Conservation (phyloP, 2,797 vertebrate species). For the Danio tinwini region DNA sequence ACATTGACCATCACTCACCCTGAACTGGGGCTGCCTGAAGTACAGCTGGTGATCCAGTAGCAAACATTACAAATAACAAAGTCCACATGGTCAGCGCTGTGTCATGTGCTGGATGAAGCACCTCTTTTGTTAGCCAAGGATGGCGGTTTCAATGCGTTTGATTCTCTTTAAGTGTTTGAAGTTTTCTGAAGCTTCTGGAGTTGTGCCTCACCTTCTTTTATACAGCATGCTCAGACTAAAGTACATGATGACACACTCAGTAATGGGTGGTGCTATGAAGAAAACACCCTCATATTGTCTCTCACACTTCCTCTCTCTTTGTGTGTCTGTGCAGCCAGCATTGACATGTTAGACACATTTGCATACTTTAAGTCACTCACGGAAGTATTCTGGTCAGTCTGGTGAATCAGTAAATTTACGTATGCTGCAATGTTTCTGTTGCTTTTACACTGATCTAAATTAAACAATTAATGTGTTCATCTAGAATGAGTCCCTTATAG, state of each 20-base stretch:
- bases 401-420: too few relatives aligned
- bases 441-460: background rate
- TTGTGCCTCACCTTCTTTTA: slow-evolving; percentile 49
- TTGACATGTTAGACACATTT: slow-evolving; percentile 25
- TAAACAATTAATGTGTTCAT: background rate
- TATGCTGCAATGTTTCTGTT: background rate
- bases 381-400: background rate
- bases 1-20: slow-evolving; percentile 51
- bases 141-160: slow-evolving; percentile 12
- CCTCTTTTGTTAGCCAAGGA: background rate
- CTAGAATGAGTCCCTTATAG: too few relatives aligned
- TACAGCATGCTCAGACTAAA: slow-evolving; percentile 49
- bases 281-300: slow-evolving; percentile 53
- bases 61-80: slow-evolving; percentile 36
- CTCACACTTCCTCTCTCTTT: slow-evolving; percentile 37
- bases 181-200: slow-evolving; percentile 23
- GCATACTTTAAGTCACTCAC: slow-evolving; percentile 7
- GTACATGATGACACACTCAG: slow-evolving; percentile 44
- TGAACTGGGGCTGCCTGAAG: slow-evolving; percentile 32
- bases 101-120: background rate
- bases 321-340: background rate
- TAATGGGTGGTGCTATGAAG: slow-evolving; percentile 52
- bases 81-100: slow-evolving; percentile 51
- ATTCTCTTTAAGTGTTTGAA: slow-evolving; percentile 34
- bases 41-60: slow-evolving; percentile 39